Base-by-base conservation (phyloP, 2,113 vertebrate genomes). In the Rana temporaria region DNA sequence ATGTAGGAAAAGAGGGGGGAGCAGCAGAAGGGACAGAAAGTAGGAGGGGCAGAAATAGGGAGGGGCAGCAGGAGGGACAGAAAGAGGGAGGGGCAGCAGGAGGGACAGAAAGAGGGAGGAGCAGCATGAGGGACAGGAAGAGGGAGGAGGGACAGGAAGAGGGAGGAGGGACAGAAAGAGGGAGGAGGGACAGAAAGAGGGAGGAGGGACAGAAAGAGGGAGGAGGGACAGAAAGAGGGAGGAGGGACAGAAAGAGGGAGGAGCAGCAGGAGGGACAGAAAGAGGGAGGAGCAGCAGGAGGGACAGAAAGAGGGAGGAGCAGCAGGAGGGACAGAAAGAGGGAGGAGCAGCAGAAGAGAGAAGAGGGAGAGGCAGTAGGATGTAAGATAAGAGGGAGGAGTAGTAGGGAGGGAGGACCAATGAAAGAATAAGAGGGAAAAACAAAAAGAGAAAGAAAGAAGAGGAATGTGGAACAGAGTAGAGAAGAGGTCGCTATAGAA, bases 201-300 rank as follows among this genome's bases (percentile, higher is more conserved):
- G 26, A 0, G 79, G 85, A 90, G 38, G 86, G 86, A 89, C 64
- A 64, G 86, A 42, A 8, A 89, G 85, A 84, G 82, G 69, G 38
- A 82, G 16, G 84, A 20, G 55, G 48, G 17, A 30, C 24, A 17
- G 42, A 42, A 78, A 48, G 32, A 30, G 18, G 7, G 18, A 86
- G 81, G 88, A 17, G 38, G 64, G 30, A 48, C 9, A 11, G 1
- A 14, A 17, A 30, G 65, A 67, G 14, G 65, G 30, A 67, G 64
- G 30, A 48, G 9, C 6, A 48, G 12, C 12, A 30, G 42, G 42
- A 30, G 18, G 65, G 16, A 24, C 9, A 26, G 22, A 24, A 9
- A 18, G 8, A 30, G 18, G 8, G 2, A 30, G 16, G 32, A 34
- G 9, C 9, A 8, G 42, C 42, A 48, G 8, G 26, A 48, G 3